Base-by-base conservation (phyloP, 1,140 invertebrate species). In the Lordiphosa mommai region DNA sequence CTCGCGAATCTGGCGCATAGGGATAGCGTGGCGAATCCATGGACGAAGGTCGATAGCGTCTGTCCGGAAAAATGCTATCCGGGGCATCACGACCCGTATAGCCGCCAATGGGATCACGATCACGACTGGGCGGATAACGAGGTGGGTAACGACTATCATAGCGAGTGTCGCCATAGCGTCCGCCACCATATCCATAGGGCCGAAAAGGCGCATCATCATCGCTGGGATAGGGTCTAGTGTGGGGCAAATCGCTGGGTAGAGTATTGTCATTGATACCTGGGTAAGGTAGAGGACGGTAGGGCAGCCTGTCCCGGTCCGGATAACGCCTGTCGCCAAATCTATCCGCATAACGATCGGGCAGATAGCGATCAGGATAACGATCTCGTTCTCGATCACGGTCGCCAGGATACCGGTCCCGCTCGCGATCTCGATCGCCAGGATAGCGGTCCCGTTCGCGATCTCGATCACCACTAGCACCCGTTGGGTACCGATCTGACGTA, bases 391-490 rank as follows among this genome's bases (percentile, higher is more conserved):
- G 49, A 17, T 72, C 60, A 8, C 59, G 56, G 16, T 72, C 69
- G 4, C 23, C 23, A 1, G 74, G 53, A 67, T 76, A 85, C 7
- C 61, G 48, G 16, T 61, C 72, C 16, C 63, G 33, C 23, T 65
- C 51, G 1, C 63, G 57, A 59, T 85, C 86, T 10, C 90, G 86
- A 12, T 72, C 69, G 4, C 23, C 23, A 1, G 74, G 53, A 67
- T 76, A 85, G 9, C 61, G 48, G 16, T 61, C 72, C 16, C 63
- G 33, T 23, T 65, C 51, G 1, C 63, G 57, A 49, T 74, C 69
- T 23, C 58, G 89, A 80, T 49, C 90, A 74, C 80, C 89, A 89
- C 77, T 89, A 84, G 48, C 90, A 56, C 66, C 55, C 36, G 63
- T 56, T 37, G 89, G 89, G 47, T 88, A 89, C 71, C 90, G 87